These are phyloP conservation scores for Sciurus niger DNA, from an alignment of 2,113 vertebrate species.

Conservation along the genomic window DNA sequence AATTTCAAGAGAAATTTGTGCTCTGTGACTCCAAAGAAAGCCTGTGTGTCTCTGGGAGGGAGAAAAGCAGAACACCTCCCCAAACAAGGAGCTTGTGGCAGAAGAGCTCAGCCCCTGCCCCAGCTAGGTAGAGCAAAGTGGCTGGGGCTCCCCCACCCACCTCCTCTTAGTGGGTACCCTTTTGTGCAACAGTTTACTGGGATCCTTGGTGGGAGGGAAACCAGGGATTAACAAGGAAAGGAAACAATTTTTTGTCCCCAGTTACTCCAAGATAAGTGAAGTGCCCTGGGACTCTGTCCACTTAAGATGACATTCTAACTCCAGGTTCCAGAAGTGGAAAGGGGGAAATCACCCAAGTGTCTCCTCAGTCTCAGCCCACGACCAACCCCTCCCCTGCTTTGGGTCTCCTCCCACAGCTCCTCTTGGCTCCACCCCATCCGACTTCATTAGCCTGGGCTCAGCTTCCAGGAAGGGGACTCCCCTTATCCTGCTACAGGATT, in stretches of 20 bases:
- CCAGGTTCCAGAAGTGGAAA: neutral
- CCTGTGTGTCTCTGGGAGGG: neutral
- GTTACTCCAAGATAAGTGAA: accelerated
- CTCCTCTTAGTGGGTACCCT: neutral
- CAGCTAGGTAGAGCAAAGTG: neutral
- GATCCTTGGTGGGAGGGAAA: neutral
- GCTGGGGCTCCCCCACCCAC: accelerated
- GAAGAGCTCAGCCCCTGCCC: neutral
- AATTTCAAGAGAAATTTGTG: neutral
- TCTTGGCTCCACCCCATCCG: too few species aligned
- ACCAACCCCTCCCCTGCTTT: neutral
- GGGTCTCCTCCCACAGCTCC: neutral
- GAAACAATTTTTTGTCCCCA: neutral
- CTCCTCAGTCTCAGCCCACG: accelerated
- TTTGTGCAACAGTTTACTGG: neutral
- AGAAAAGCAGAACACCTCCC: neutral
- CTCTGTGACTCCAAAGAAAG: neutral
- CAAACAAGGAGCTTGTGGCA: neutral
- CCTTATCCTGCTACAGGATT: neutral
- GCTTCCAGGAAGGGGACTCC: neutral
- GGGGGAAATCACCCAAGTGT: neutral
- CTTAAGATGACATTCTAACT: neutral
- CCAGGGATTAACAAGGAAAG: neutral
- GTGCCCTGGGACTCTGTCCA: neutral
- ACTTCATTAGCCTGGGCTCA: neutral